Base-by-base conservation (phyloP, 2,888 invertebrate genomes). In the Ypsolopha sequella region DNA sequence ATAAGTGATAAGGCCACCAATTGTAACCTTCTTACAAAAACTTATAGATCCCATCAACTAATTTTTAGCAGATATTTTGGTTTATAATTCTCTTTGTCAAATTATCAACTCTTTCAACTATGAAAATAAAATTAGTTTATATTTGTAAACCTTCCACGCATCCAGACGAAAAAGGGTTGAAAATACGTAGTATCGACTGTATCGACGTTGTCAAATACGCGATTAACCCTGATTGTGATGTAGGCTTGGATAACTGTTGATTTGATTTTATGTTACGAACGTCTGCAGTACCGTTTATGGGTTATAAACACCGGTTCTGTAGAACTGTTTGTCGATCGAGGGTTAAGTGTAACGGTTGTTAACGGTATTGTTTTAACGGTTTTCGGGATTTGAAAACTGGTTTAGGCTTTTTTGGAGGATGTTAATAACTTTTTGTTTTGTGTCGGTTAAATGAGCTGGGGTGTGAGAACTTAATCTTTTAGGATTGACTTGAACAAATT, bases 241-340 rank as follows among this genome's bases (percentile, higher is more conserved):
- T 85, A 85, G 84, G 81, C 84, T 72, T 75, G 85, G 85, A 85
- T 86, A 86, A 84, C 84, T 84, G 85, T 82, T 86, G 84, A 86
- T 86, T 86, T 84, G 85, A 85, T 86, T 86, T 86, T 86, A 86
- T 86, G 85, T 78, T 68, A 77, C 77, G 74, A 82, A 80, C 81
- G 84, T 85, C 85, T 85, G 84, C 81, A 76, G 76, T 77, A 70
- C 67, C 84, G 75, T 80, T 81, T 82, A 85, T 81, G 77, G 85
- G 76, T 74, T 80, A 76, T 85, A 84, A 85, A 85, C 69, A 80
- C 81, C 82, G 72, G 78, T 85, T 82, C 65, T 36, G 47, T 36
- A 36, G 36, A 47, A 47, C 14, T 47, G 47, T 36, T 36, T 8
- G 24, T 13, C 47, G 38, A 36, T 47, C 36, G n/a, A 47, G 47